Base-by-base conservation (phyloP, 2,113 vertebrate genomes). In the Zosterops borbonicus region DNA sequence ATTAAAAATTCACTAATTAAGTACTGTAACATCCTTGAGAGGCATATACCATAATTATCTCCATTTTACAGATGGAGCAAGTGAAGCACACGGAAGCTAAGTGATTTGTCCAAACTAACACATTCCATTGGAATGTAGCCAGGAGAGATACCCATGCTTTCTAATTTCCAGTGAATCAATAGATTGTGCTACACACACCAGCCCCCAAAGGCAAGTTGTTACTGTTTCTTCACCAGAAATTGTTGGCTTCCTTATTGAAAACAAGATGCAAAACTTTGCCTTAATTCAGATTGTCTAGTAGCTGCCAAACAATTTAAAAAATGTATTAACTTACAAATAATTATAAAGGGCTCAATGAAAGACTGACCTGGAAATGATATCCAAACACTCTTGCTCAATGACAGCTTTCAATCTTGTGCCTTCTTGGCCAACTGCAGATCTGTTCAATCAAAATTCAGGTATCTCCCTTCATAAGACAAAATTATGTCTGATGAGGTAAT, bases 31-130 rank as follows among this genome's bases (percentile, higher is more conserved):
- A 93, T 97, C 91, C 68, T 94, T 89, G 92, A 94, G 91, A 89
- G 68, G 91, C 89, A 97, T 86, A 95, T 96, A 95, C 76, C 80
- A 95, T 96, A 94, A 94, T 96, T 93, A 96, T 97, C 94, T 94
- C 64, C 42, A 59, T 93, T 94, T 95, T 94, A 94, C 94, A 97
- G 92, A 94, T 89, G 89, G 89, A 93, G 77, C 78, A 97, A 96
- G 83, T 96, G 95, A 95, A 97, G 92, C 92, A 97, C 86, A 92
- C 2, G 2, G 77, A 94, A 95, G 75, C 90, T 94, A 90, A 95
- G 80, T 93, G 94, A 91, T 92, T 95, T 96, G 95, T 94, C 83
- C 94, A 93, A 94, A 83, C 86, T 44, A 94, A 89, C 68, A 90
- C 68, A 87, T 92, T 92, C 59, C 60, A 92, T 65, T 93, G 92